Evolutionary conservation across 2,888 invertebrate species (phyloP).

Genomic region (Sipha maydis): DNA sequence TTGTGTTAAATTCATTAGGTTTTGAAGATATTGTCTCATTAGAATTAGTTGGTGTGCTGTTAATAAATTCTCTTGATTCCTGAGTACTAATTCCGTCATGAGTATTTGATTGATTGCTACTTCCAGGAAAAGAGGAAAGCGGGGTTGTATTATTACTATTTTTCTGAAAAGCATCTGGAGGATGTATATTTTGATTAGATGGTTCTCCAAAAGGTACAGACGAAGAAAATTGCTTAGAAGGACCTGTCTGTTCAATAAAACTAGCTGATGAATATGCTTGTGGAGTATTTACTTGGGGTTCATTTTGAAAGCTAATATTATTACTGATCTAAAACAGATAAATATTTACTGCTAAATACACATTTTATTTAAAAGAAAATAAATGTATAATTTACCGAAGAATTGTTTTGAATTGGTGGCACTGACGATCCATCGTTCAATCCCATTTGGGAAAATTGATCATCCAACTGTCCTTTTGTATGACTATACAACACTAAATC

Average conservation of each 20-base stretch:
- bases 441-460: conserved; percentile 47
- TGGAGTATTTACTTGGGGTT: conserved; percentile 19
- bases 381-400: conserved; percentile 2
- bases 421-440: conserved; percentile 31
- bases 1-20: conserved; percentile 6
- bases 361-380: neutral
- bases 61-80: conserved; percentile 38
- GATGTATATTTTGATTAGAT: conserved; percentile 28
- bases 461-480: conserved; percentile 31
- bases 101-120: conserved; percentile 36
- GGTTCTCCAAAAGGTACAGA: neutral
- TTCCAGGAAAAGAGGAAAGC: neutral
- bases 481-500: conserved; percentile 21
- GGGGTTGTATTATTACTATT: neutral
- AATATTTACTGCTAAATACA: neutral
- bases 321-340: conserved; percentile 6
- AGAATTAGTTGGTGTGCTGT: conserved; percentile 7
- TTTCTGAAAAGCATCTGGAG: conserved; percentile 21
- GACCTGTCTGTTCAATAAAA: conserved; percentile 19
- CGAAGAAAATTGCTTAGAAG: conserved; percentile 38
- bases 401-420: conserved; percentile 31
- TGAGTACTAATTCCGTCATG: conserved; percentile 17
- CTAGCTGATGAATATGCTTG: conserved; percentile 15
- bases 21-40: conserved; percentile 7
- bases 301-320: conserved; percentile 22